Conservation (phyloP, 1,140 invertebrate genomes). For the Maconellicoccus hirsutus region DNA sequence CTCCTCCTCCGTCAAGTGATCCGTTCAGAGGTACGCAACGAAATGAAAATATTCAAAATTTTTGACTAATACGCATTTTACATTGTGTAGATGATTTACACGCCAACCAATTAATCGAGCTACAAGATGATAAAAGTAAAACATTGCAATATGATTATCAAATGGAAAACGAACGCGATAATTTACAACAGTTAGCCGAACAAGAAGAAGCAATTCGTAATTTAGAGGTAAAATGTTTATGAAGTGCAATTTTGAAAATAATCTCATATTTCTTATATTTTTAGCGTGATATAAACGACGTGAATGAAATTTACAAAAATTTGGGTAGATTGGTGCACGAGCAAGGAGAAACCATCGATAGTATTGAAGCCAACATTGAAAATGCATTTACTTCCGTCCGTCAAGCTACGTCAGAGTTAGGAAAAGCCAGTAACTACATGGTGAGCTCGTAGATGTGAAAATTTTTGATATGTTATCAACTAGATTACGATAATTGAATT, state of each 20-base stretch:
- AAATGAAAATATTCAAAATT: slow-evolving; percentile 16
- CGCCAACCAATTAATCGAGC: slow-evolving; percentile 13
- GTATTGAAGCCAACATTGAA: slow-evolving; percentile 93
- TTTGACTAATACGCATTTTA: background rate
- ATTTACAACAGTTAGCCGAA: slow-evolving; percentile 50
- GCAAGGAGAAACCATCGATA: slow-evolving; percentile 92
- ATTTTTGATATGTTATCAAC: background rate
- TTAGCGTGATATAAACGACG: slow-evolving; percentile 84
- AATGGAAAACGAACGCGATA: slow-evolving; percentile 3
- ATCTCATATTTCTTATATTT: slow-evolving; percentile 31
- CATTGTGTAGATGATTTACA: slow-evolving; percentile 6
- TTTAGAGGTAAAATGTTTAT: slow-evolving; percentile 54
- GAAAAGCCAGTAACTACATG: slow-evolving; percentile 49
- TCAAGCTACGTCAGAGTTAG: slow-evolving; percentile 65
- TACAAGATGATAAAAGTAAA: slow-evolving; percentile 10
- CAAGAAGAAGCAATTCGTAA: slow-evolving; percentile 80
- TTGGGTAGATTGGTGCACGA: slow-evolving; percentile 91
- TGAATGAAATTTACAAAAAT: slow-evolving; percentile 98
- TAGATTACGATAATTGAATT: background rate
- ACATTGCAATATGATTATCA: background rate
- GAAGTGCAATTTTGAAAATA: background rate
- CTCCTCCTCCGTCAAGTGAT: slow-evolving; percentile 29
- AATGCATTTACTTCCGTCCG: slow-evolving; percentile 74
- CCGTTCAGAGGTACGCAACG: slow-evolving; percentile 24
- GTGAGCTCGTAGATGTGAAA: slow-evolving; percentile 27